phyloP scores from a whole-genome alignment of 2,797 vertebrate genomes.

The Masticophis lateralis region DNA sequence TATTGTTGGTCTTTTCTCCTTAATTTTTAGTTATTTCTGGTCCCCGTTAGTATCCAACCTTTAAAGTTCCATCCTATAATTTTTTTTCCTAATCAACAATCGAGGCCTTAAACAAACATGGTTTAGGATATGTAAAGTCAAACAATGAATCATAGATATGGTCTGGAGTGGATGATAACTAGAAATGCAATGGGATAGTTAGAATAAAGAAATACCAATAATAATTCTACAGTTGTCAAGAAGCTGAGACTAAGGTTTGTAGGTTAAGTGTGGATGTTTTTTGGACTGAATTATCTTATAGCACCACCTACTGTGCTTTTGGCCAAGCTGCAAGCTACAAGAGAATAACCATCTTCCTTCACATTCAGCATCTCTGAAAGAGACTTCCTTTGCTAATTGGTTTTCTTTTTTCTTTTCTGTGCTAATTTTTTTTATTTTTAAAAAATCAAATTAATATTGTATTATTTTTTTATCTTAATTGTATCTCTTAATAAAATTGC shows the following conservation, averaged over 20 bases:
- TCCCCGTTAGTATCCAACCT: no score
- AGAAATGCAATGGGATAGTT: background rate
- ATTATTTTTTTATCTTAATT: background rate
- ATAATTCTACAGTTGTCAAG: background rate
- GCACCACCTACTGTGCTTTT: conserved; percentile 16
- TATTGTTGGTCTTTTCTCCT: no score
- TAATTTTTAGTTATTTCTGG: no score
- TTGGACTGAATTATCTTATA: background rate
- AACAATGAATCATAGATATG: background rate
- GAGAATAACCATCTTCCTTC: background rate
- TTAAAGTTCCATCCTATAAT: no score
- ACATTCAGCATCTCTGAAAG: background rate
- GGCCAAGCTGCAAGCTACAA: background rate
- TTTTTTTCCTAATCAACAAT: no score
- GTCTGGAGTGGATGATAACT: background rate
- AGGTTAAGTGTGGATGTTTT: background rate
- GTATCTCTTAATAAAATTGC: background rate
- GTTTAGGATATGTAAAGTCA: background rate
- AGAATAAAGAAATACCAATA: background rate
- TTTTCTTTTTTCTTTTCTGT: background rate
- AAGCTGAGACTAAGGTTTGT: background rate
- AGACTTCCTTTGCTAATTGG: background rate
- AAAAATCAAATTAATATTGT: no score
- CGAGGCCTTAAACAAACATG: background rate
- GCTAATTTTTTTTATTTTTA: background rate